phyloP scores from a whole-genome alignment of 2,888 invertebrate species.

The Branchinecta sandiegonensis region DNA sequence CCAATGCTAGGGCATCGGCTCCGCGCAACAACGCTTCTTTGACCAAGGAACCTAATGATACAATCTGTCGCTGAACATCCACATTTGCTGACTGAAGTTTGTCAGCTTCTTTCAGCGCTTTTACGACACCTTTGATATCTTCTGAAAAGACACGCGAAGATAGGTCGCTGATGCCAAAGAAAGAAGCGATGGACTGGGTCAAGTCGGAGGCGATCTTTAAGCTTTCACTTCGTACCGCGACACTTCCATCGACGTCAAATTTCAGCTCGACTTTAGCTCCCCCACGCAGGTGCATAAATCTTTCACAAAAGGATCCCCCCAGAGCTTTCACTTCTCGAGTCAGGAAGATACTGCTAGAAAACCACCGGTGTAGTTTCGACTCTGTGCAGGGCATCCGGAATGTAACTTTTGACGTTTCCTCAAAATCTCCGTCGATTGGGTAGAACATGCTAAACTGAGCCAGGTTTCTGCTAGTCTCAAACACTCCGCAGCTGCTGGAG shows the following conservation, averaged over 20 bases:
- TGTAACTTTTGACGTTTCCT: neutral
- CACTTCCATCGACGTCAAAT: neutral
- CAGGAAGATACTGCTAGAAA: neutral
- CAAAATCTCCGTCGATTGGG: neutral
- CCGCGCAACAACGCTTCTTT: neutral
- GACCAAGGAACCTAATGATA: neutral
- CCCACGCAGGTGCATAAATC: conserved; percentile 1
- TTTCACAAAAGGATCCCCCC: neutral
- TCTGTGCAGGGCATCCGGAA: neutral
- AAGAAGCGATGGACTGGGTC: neutral
- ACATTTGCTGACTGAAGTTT: conserved; percentile 10
- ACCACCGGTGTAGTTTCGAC: neutral
- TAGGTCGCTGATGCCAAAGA: neutral
- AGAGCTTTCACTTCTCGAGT: neutral
- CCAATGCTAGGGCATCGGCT: neutral
- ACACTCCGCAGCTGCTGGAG: neutral
- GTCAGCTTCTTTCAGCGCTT: conserved; percentile 7
- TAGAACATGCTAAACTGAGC: neutral
- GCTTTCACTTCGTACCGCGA: neutral
- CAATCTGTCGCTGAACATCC: neutral
- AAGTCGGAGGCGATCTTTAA: neutral
- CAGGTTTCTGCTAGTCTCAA: neutral
- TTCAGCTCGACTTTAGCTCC: neutral
- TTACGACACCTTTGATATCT: neutral
- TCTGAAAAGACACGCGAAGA: neutral